Conservation (phyloP, 2,797 vertebrate genomes). For the Lateolabrax maculatus region DNA sequence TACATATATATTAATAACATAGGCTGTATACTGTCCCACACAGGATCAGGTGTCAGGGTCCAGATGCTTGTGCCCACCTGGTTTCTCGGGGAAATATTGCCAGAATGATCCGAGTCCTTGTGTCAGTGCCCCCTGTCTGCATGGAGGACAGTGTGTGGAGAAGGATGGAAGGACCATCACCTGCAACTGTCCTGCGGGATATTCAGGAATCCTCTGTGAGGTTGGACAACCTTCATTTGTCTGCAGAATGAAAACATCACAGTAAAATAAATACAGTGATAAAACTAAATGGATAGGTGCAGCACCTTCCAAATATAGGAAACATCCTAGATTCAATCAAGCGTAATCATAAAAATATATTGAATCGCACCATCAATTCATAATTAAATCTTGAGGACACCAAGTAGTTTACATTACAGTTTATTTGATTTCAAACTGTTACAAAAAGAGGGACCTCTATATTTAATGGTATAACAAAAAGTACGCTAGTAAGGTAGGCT, state of each 20-base stretch:
- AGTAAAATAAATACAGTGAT: not conserved
- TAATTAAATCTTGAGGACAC: not conserved
- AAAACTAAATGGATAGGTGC: not conserved
- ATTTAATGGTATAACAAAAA: not conserved
- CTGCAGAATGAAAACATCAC: not conserved
- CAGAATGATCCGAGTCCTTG: conserved; percentile 76
- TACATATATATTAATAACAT: not conserved
- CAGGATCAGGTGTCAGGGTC: conserved; percentile 78
- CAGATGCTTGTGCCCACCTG: conserved; percentile 80
- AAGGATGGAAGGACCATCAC: conserved; percentile 50
- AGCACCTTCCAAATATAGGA: not conserved
- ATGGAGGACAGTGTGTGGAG: conserved; percentile 84
- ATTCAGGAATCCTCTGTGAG: conserved; percentile 85
- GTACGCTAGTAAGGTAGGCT: not conserved
- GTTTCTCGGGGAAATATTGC: conserved; percentile 84
- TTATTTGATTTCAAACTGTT: not conserved
- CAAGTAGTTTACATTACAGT: too few relatives aligned
- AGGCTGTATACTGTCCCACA: not conserved
- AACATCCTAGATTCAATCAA: not conserved
- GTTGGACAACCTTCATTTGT: conserved; percentile 63
- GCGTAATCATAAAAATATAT: not conserved
- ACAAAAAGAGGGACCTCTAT: not conserved
- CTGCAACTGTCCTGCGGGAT: conserved; percentile 83
- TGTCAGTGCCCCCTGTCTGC: conserved; percentile 82
- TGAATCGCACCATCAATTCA: not conserved